Evolutionary conservation across 2,888 invertebrate genomes (phyloP), one percentile per base, ranked within the genome.

Genomic region (Eueremaeus valkanovi): DNA sequence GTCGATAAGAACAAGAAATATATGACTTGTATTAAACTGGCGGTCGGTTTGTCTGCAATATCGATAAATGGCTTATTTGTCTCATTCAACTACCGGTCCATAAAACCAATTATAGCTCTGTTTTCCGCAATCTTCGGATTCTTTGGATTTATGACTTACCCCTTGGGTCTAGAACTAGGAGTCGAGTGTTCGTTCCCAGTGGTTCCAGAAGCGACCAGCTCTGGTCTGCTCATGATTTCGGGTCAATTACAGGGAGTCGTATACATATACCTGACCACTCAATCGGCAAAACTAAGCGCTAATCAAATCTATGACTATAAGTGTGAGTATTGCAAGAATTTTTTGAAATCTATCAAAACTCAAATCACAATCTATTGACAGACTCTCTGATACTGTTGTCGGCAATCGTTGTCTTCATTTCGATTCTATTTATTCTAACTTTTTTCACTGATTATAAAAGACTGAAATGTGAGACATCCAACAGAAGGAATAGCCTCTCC

Each of bases 101-200:
- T 66, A 11, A 40, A 66, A 33, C 9, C 40, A 21, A 66, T 66
- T 33, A 36, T 66, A 3, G 16, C 40, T 0, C 24, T 27, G 27
- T 27, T 63, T n/a, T 33, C 40, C 42, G 63, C 29, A 18, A 18
- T 61, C 8, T 40, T 42, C 27, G 74, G 74, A 1, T 74, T 74
- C 27, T 74, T 74, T 42, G 74, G 40, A 11, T 74, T 66, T 24
- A 74, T 66, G 63, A 33, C 42, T 13, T 66, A 66, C 31, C 74
- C 74, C 1, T 40, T 74, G n/a, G 74, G 74, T 36, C 66, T 74
- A n/a, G 74, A 74, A 13, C 45, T 74, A 42, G 74, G 66, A 9
- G 29, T 66, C 9, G 74, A 74, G 18, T 74, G 74, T 29, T 36
- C 74, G 2, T 74, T 74, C 42, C 74, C 74, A 3, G 33, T 9